Evolutionary conservation across 2,113 vertebrate genomes (phyloP), one percentile per base, ranked within the genome.

Genomic region (Sinocyclocheilus maitianheensis): DNA sequence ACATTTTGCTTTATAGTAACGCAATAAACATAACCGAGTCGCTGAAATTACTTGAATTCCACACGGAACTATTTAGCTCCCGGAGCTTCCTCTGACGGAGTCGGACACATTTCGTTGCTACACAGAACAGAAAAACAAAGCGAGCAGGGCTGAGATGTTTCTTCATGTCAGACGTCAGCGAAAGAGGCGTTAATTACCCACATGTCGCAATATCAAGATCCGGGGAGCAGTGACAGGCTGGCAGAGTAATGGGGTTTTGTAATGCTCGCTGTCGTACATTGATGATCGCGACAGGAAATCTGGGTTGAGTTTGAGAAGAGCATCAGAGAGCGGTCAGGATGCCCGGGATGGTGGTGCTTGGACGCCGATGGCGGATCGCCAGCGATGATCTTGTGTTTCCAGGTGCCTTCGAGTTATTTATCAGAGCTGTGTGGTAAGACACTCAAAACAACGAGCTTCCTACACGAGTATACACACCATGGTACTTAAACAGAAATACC

Each of bases 341-440:
- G 97, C 97, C 97, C 5, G 97, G 97, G 0, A 90, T 98, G 91
- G 94, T 97, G 82, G 92, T 94, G 16, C 97, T 98, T 81, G 97
- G 97, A 46, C 93, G 98, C 90, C 97, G 98, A 77, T 99, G 98
- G 98, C 95, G 94, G 16, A 96, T 99, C 24, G 97, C 96, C 88
- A 98, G 97, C 83, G 98, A 99, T 77, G 97, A 99, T 87, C 92
- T 99, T n/a, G 97, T 99, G 4, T 96, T 99, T 72, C 97, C 98
- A 0, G 97, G 96, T 0, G 90, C 91, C 20, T 95, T 98, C 80
- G 97, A 99, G 84, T 88, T 99, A 30, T 94, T 96, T 80, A 63
- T 99, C 77, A 92, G 97, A 46, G 67, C 96, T 5, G 67, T 96
- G 51, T 99, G 97, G 97, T 98, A 91, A 93, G 97, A 22, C 20